Evolutionary conservation across 2,113 vertebrate species (phyloP).

Genomic region (Maccullochella peelii): DNA sequence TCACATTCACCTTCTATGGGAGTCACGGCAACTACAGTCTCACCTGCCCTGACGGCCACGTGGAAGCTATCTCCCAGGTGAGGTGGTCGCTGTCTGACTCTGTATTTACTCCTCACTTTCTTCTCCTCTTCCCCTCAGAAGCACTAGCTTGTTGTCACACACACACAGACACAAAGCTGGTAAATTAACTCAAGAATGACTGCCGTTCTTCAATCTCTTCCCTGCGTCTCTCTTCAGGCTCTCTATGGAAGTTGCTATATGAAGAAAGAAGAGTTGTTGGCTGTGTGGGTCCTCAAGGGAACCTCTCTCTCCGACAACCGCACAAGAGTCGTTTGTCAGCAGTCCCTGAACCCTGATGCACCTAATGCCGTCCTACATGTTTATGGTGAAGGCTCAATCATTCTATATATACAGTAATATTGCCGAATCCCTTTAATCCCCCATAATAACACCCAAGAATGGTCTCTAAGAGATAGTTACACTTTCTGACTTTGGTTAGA

Average conservation of each 20-base stretch:
- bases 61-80: conserved; percentile 70
- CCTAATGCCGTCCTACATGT: conserved; percentile 46
- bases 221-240: conserved; percentile 49
- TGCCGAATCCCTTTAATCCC: not conserved
- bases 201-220: not conserved
- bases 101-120: not conserved
- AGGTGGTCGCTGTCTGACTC: not conserved
- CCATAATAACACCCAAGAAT: not conserved
- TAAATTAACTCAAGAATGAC: too few species aligned
- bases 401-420: not conserved
- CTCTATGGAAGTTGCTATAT: conserved; percentile 71
- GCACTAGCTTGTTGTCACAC: not conserved
- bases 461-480: not conserved
- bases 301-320: conserved; percentile 65
- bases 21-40: conserved; percentile 63
- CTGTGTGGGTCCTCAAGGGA: conserved; percentile 75
- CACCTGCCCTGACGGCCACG: conserved; percentile 60
- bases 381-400: conserved; percentile 52
- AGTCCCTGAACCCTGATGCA: not conserved
- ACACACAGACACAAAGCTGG: not conserved
- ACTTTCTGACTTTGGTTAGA: not conserved
- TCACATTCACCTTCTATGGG: conserved; percentile 66
- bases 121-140: not conserved
- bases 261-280: conserved; percentile 38
- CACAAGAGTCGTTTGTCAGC: conserved; percentile 70